Percentiles rank a stretch among this genome's conserved stretches.
Evolutionary conservation across 1,140 invertebrate genomes (phyloP).

Genomic region (Macrobrachium nipponense): DNA sequence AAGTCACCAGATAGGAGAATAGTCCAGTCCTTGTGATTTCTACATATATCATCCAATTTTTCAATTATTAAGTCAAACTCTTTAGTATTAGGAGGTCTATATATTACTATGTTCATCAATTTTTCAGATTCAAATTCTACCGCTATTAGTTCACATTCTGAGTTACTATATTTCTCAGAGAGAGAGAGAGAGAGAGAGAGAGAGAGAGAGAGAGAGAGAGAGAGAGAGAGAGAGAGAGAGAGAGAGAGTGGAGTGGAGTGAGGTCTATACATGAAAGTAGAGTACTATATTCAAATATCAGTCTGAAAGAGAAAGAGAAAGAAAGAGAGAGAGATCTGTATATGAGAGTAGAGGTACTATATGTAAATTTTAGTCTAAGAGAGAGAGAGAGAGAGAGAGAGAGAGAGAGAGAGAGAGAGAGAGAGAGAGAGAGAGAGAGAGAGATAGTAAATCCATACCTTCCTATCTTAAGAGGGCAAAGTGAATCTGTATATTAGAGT

Average conservation of each 20-base stretch:
- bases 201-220: not conserved
- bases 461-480: no score
- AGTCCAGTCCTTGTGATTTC: no score
- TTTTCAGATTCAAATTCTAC: no score
- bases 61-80: no score
- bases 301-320: not conserved
- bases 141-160: no score
- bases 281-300: not conserved
- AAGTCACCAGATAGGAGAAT: no score
- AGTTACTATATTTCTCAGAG: no score
- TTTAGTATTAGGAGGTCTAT: no score
- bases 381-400: conserved; percentile 22
- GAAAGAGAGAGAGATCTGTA: no score
- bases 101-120: no score
- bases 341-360: not conserved
- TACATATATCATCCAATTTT: no score
- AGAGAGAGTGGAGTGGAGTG: not conserved
- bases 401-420: conserved; percentile 22
- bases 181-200: not conserved
- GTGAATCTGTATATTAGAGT: no score
- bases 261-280: not conserved
- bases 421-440: conserved; percentile 20
- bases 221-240: conserved; percentile 9
- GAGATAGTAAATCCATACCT: not conserved
- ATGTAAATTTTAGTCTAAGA: not conserved